Conservation (phyloP, 2,113 vertebrate species). For the Petrocephalus zakoni region DNA sequence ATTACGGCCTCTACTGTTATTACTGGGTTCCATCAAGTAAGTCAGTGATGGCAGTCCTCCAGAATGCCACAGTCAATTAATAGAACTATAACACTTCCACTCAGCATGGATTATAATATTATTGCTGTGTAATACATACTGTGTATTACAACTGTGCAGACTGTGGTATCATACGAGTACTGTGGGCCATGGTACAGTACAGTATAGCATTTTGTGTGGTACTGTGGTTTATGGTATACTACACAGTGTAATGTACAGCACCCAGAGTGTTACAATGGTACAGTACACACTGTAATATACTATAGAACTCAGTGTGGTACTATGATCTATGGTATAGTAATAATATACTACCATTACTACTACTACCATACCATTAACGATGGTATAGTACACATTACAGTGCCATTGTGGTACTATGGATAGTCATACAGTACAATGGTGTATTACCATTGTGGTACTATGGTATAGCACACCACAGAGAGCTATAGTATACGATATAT, state of each 20-base stretch:
- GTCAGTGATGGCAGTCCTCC: background rate
- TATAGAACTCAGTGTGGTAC: background rate
- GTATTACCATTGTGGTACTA: background rate
- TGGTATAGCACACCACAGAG: no score
- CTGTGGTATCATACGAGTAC: background rate
- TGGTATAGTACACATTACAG: background rate
- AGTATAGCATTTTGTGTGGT: background rate
- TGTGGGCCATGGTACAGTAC: background rate
- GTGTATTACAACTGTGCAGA: background rate
- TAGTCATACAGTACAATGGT: background rate
- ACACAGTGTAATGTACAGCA: background rate
- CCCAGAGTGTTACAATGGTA: background rate
- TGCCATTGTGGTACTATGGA: background rate
- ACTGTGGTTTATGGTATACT: background rate
- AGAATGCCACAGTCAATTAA: background rate
- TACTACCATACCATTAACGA: no score
- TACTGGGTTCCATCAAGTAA: background rate
- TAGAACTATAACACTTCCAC: background rate
- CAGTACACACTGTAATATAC: background rate
- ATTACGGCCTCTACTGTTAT: background rate
- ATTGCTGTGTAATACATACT: background rate
- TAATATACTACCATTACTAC: background rate
- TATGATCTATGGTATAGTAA: background rate
- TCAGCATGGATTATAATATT: background rate
- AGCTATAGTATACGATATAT: no score